Evolutionary conservation across 92 coral and sea anemone species (phyloP).

Genomic region (Epizoanthus ramosus): DNA sequence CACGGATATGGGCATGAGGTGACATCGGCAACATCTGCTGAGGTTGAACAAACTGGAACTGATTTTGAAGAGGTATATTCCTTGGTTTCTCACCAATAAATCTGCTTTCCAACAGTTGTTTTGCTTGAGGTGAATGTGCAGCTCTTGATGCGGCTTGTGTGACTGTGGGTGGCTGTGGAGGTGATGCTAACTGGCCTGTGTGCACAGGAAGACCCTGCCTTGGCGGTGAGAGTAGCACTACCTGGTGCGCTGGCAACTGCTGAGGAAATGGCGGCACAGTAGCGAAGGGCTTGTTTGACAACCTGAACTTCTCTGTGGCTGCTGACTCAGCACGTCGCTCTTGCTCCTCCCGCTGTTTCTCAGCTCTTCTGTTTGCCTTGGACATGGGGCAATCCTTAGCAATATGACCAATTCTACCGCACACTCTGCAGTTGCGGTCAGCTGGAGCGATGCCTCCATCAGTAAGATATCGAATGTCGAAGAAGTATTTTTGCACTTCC

Average conservation of each 20-base stretch:
- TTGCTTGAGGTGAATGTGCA: background rate
- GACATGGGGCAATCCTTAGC: slow-evolving; percentile 86
- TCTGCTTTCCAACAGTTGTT: background rate
- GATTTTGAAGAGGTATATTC: slow-evolving; percentile 6
- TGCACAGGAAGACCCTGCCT: background rate
- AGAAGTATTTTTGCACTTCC: slow-evolving; percentile 66
- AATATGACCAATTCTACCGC: slow-evolving; percentile 89
- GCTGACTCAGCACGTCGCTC: slow-evolving; percentile 34
- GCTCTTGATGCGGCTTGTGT: background rate
- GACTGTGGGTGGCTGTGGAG: background rate
- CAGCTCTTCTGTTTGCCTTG: slow-evolving; percentile 71
- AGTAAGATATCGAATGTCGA: slow-evolving; percentile 64
- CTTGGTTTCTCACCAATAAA: background rate
- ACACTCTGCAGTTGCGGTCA: slow-evolving; percentile 89
- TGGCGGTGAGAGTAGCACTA: background rate
- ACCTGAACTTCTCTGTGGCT: background rate
- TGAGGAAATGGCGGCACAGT: background rate
- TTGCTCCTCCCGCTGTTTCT: slow-evolving; percentile 54
- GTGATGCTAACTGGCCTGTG: background rate
- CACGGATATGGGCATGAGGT: background rate
- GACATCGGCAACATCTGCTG: background rate
- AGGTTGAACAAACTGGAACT: slow-evolving; percentile 16
- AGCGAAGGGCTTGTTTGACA: slow-evolving; percentile 14
- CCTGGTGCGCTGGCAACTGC: background rate
- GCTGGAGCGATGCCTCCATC: slow-evolving; percentile 83